These are phyloP conservation scores for Corythoichthys intestinalis DNA, from an alignment of 2,113 vertebrate species.

Conservation along the genomic window DNA sequence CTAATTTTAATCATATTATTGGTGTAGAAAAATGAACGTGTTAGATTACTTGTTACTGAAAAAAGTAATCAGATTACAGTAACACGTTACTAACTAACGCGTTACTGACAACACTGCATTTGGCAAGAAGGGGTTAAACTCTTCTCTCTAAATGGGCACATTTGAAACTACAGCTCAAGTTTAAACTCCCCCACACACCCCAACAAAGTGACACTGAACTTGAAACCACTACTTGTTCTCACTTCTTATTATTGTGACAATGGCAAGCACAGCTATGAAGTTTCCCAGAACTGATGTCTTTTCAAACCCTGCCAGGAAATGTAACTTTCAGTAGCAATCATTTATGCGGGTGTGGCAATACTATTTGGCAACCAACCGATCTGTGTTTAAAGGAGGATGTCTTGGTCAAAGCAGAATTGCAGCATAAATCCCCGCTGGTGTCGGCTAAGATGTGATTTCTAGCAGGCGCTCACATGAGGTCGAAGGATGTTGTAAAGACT, in stretches of 20 bases:
- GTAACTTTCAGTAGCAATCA: not conserved
- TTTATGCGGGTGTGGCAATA: constrained; percentile 1
- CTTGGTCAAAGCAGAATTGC: constrained; percentile 6
- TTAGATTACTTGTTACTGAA: too few species aligned
- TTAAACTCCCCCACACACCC: not conserved
- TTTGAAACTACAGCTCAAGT: not conserved
- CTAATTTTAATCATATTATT: too few species aligned
- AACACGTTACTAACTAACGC: too few species aligned
- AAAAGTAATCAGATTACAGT: too few species aligned
- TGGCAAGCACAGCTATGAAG: not conserved
- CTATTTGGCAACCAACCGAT: constrained; percentile 4
- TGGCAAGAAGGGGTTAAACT: not conserved
- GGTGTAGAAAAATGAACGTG: too few species aligned
- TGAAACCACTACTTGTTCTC: not conserved
- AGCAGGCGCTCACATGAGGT: constrained; percentile 30
- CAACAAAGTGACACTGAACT: not conserved
- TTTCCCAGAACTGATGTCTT: constrained; percentile 3
- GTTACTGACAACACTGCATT: not conserved
- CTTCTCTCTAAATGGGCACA: not conserved
- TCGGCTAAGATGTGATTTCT: constrained; percentile 22
- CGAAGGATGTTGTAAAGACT: constrained; percentile 51
- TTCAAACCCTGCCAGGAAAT: constrained; percentile 7
- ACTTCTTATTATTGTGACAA: constrained; percentile 9
- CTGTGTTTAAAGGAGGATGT: constrained; percentile 10
- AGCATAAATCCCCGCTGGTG: not conserved